A percentile compares a stretch with the other conserved stretches of the same genome.
Evolutionary conservation across 2,113 vertebrate species (phyloP).

Genomic region (Lonchura striata): DNA sequence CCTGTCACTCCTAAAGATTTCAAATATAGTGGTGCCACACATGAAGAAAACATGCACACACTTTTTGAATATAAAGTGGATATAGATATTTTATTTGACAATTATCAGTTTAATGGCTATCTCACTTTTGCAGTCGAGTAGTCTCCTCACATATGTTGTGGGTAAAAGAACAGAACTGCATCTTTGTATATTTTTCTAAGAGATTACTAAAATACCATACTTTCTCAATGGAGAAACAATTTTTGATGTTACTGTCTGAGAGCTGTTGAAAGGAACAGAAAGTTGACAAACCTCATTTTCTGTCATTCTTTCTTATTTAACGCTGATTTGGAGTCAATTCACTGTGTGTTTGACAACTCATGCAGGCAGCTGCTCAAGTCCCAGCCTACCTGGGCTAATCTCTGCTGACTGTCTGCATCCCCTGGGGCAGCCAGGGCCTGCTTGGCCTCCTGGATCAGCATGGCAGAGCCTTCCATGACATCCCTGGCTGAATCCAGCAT

Average conservation of each 20-base stretch:
- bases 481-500: conserved; percentile 95
- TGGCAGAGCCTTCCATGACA: conserved; percentile 96
- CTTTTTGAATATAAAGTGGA: not conserved
- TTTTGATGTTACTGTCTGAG: not conserved
- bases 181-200: not conserved
- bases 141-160: not conserved
- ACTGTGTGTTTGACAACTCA: not conserved
- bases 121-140: not conserved
- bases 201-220: not conserved
- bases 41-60: not conserved
- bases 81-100: not conserved
- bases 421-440: conserved; percentile 92
- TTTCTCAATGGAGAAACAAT: no score
- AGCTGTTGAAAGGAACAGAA: not conserved
- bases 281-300: not conserved
- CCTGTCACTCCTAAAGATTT: not conserved
- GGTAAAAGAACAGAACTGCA: not conserved
- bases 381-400: conserved; percentile 89
- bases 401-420: conserved; percentile 95
- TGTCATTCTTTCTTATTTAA: not conserved
- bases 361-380: not conserved
- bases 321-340: not conserved
- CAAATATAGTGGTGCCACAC: not conserved
- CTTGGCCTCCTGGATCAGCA: conserved; percentile 96
- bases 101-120: not conserved